These are phyloP conservation scores for Lepidochitona cinerea DNA, from an alignment of 2,888 invertebrate genomes.

Conservation along the genomic window DNA sequence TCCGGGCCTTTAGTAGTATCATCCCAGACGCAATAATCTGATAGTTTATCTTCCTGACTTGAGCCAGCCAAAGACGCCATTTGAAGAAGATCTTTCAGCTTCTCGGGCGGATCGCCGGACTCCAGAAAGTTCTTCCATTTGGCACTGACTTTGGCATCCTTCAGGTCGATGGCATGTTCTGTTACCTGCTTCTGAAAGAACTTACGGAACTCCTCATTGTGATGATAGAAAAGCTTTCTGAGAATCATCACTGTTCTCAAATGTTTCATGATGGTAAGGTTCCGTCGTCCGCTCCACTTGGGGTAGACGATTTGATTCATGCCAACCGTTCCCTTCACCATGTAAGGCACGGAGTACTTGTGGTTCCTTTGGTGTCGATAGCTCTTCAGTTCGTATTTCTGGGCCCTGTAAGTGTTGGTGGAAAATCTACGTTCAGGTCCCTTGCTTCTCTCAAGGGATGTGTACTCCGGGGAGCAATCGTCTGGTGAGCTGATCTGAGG, in stretches of 20 bases:
- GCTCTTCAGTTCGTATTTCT: background rate
- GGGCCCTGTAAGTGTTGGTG: background rate
- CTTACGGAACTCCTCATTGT: background rate
- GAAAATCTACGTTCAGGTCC: background rate
- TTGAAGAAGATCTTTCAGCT: background rate
- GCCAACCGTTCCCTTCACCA: background rate
- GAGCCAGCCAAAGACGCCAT: background rate
- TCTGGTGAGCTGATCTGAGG: background rate
- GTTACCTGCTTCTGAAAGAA: background rate
- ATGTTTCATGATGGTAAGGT: background rate
- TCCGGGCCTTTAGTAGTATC: too few relatives aligned
- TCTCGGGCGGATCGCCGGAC: background rate
- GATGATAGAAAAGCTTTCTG: background rate
- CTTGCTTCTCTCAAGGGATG: background rate
- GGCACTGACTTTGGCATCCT: background rate
- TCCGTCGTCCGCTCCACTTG: background rate
- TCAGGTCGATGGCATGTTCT: background rate
- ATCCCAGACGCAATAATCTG: too few relatives aligned
- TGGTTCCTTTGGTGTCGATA: background rate
- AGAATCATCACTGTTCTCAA: background rate
- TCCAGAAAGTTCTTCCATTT: background rate
- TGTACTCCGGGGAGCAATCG: background rate
- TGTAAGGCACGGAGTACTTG: background rate
- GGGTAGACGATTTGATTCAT: background rate
- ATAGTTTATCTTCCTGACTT: too few relatives aligned